phyloP scores from a whole-genome alignment of 2,797 vertebrate genomes.

The Brachymystax lenok region DNA sequence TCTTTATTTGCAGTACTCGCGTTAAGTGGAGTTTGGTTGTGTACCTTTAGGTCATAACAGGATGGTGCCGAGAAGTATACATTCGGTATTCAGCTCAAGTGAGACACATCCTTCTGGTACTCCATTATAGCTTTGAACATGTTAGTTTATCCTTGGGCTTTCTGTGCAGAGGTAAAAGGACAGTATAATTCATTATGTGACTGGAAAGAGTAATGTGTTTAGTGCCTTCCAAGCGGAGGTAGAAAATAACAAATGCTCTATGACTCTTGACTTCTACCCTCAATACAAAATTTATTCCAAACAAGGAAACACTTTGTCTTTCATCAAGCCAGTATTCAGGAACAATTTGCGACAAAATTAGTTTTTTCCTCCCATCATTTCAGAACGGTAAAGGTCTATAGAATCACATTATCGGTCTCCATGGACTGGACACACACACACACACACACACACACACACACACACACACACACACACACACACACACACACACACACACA shows the following conservation, averaged over 20 bases:
- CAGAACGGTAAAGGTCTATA: slow-evolving; percentile 1
- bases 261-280: neutral
- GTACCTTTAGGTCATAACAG: neutral
- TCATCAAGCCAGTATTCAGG: neutral
- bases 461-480: neutral
- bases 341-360: neutral
- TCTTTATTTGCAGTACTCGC: neutral
- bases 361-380: neutral
- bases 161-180: neutral
- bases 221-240: slow-evolving; percentile 10
- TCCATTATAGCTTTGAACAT: slow-evolving; percentile 30
- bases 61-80: neutral
- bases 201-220: slow-evolving; percentile 31
- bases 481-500: neutral
- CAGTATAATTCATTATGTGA: slow-evolving; percentile 41
- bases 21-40: too few relatives aligned
- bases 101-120: slow-evolving; percentile 5
- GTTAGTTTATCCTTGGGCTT: slow-evolving; percentile 21
- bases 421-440: neutral
- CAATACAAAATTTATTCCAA: neutral
- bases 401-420: neutral
- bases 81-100: slow-evolving; percentile 5
- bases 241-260: neutral
- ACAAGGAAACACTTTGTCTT: neutral
- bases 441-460: neutral